These are phyloP conservation scores for Chlorops oryzae DNA, from an alignment of 1,140 invertebrate genomes.

Conservation along the genomic window DNA sequence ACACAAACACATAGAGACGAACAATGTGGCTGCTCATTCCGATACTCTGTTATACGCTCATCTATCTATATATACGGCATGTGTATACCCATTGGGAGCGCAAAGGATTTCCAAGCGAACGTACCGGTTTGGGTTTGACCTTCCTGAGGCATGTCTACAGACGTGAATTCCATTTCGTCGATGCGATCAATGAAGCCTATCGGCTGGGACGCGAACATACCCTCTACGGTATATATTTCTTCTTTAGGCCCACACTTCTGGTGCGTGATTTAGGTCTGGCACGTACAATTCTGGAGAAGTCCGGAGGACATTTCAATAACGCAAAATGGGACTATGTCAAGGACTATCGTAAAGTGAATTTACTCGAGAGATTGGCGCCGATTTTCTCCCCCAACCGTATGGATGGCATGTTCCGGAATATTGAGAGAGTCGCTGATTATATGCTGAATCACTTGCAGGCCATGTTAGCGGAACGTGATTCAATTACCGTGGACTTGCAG, in stretches of 20 bases:
- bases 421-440: slow-evolving; percentile 28
- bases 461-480: not conserved
- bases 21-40: slow-evolving; percentile 41
- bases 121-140: slow-evolving; percentile 20
- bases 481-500: slow-evolving; percentile 27
- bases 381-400: slow-evolving; percentile 23
- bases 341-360: slow-evolving; percentile 31
- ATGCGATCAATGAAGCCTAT: slow-evolving; percentile 37
- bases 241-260: slow-evolving; percentile 34
- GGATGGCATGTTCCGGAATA: slow-evolving; percentile 26
- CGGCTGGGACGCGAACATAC: slow-evolving; percentile 25
- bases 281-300: slow-evolving; percentile 26
- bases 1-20: no score
- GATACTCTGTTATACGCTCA: slow-evolving; percentile 30
- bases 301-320: slow-evolving; percentile 30
- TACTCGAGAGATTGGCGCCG: slow-evolving; percentile 34
- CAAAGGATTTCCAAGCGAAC: slow-evolving; percentile 36
- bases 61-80: slow-evolving; percentile 36
- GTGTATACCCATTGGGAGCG: slow-evolving; percentile 39
- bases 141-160: slow-evolving; percentile 30
- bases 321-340: slow-evolving; percentile 36
- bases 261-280: slow-evolving; percentile 33
- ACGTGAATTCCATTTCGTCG: slow-evolving; percentile 36
- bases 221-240: slow-evolving; percentile 32
- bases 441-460: slow-evolving; percentile 24